Conservation (phyloP, 2,113 vertebrate species). For the Enhydra lutris region DNA sequence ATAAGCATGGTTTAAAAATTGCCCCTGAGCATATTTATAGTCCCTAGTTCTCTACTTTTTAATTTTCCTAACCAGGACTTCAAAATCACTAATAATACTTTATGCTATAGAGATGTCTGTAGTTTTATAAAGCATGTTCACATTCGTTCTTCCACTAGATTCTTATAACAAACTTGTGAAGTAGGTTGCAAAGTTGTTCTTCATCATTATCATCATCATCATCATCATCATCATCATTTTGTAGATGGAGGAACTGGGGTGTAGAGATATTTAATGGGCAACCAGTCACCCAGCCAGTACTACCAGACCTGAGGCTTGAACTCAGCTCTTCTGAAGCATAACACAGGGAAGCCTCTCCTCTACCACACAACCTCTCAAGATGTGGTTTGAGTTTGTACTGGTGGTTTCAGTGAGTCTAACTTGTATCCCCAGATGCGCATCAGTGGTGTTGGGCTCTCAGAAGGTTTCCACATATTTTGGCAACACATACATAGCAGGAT, state of each 20-base stretch:
- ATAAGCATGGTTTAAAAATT: slow-evolving; percentile 3
- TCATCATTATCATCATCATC: too few species aligned
- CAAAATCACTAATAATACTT: not conserved
- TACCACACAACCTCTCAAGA: not conserved
- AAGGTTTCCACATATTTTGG: not conserved
- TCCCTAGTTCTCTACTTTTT: not conserved
- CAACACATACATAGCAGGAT: not conserved
- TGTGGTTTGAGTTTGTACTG: not conserved
- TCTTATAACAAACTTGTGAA: not conserved
- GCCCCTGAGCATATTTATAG: not conserved
- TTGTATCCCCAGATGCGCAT: not conserved
- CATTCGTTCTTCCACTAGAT: not conserved
- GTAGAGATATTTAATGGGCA: not conserved
- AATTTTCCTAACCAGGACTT: not conserved
- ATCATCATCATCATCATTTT: not conserved
- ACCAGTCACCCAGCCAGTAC: not conserved
- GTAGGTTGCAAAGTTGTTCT: not conserved
- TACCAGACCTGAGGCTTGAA: not conserved
- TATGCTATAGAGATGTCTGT: not conserved
- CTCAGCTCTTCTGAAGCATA: not conserved
- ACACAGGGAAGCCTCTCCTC: not conserved
- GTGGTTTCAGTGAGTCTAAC: not conserved
- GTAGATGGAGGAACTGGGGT: not conserved
- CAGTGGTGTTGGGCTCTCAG: not conserved
- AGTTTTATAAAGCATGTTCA: not conserved